phyloP scores from a whole-genome alignment of 2,888 invertebrate species.

The Bombylius major region DNA sequence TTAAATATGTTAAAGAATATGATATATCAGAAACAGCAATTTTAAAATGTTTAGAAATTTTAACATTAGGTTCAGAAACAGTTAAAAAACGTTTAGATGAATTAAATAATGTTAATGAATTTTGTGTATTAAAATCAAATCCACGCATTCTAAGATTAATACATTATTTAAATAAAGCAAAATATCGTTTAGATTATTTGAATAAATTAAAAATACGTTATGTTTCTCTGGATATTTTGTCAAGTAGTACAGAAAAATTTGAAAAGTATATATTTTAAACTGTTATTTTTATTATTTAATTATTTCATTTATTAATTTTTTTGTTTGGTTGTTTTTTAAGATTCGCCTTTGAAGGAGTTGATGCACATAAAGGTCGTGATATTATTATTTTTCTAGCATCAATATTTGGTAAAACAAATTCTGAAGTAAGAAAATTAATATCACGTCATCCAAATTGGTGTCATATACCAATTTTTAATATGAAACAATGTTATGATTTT shows the following conservation, averaged over 20 bases:
- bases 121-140: slow-evolving; percentile 46
- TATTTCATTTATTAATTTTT: not conserved
- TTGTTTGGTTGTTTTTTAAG: slow-evolving; percentile 21
- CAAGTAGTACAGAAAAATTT: slow-evolving; percentile 31
- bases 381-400: slow-evolving; percentile 34
- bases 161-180: slow-evolving; percentile 38
- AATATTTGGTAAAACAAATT: slow-evolving; percentile 26
- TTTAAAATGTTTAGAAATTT: slow-evolving; percentile 41
- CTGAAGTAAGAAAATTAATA: slow-evolving; percentile 32
- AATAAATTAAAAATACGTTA: slow-evolving; percentile 38
- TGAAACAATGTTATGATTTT: slow-evolving; percentile 46
- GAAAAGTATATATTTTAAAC: slow-evolving; percentile 28
- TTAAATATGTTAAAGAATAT: slow-evolving; percentile 44
- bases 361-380: slow-evolving; percentile 40
- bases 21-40: slow-evolving; percentile 44
- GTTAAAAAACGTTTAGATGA: slow-evolving; percentile 45
- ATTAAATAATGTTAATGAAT: slow-evolving; percentile 45
- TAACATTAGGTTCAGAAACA: slow-evolving; percentile 45
- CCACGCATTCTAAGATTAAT: slow-evolving; percentile 44
- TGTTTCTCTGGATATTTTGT: slow-evolving; percentile 38
- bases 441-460: slow-evolving; percentile 51
- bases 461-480: slow-evolving; percentile 45
- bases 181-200: slow-evolving; percentile 40
- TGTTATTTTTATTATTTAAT: not conserved
- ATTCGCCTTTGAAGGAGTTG: slow-evolving; percentile 43